Base-by-base conservation (phyloP, 2,888 invertebrate species). In the Dermolepida albohirtum region DNA sequence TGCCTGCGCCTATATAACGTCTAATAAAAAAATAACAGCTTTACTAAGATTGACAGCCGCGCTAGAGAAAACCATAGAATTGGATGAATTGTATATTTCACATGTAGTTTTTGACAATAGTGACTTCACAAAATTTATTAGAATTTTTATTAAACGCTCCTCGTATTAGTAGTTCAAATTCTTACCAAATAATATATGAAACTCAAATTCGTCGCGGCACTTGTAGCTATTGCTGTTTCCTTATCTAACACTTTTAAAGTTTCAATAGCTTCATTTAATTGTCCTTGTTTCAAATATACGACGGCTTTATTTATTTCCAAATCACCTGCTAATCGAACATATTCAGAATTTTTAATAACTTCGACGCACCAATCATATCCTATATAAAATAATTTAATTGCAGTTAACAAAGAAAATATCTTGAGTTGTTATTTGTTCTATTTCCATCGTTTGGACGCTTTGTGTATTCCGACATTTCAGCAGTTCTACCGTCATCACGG, bases 261-360 rank as follows among this genome's bases (percentile, higher is more conserved):
- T 72, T 94, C 94, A 62, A 94, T 90, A 0, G 96, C 95, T 82
- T 92, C 87, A 57, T 85, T 86, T 63, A 95, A 88, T 79, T 95
- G 92, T 71, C 92, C 90, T 81, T 94, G 92, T 69, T 93, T 91
- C 57, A 96, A 84, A 80, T 90, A 93, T 80, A 93, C 93, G 71
- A 95, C 89, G 0, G 95, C 95, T 82, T 96, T 96, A 82, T 94
- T 95, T 72, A 96, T 91, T 84, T 97, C 96, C 73, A 97, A 84
- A 85, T 93, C 97, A 75, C 91, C 92, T 49, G 94, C 96, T 72
- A 95, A 86, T 80, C 89, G 89, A 41, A 91, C 88, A 77, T 92
- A 94, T 80, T 89, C 90, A n/a, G 97, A 96, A 52, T 92, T 91
- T 80, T 96, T 95, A 59, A 98, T 93, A 17, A 94, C 90, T 75